These are phyloP conservation scores for Atherinosoma microstoma DNA, from an alignment of 2,797 vertebrate species.

Conservation along the genomic window DNA sequence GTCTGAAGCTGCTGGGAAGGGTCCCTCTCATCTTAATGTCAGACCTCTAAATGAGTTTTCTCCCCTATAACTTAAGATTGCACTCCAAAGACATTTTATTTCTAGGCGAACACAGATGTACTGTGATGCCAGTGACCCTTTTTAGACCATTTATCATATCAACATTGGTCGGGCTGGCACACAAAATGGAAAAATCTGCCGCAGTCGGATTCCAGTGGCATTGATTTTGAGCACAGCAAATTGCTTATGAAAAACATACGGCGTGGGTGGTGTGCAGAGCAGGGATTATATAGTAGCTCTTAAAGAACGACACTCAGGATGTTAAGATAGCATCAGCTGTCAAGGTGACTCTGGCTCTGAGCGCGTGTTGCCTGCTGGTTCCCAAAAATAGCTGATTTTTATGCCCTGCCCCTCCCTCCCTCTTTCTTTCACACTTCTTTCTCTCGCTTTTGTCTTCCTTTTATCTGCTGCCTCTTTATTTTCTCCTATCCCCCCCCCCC, in stretches of 20 bases:
- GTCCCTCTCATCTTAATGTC: not conserved
- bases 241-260: conserved; percentile 75
- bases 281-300: conserved; percentile 65
- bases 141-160: conserved; percentile 68
- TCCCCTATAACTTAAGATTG: conserved; percentile 21
- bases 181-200: conserved; percentile 74
- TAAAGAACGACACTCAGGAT: conserved; percentile 77
- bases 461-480: conserved; percentile 68
- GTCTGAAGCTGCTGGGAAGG: conserved; percentile 11
- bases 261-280: conserved; percentile 73
- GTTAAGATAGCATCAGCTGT: conserved; percentile 83
- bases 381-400: conserved; percentile 82
- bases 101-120: conserved; percentile 34
- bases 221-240: conserved; percentile 79
- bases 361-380: conserved; percentile 75
- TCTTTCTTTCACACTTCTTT: conserved; percentile 76
- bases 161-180: conserved; percentile 61
- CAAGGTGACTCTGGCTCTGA: conserved; percentile 83
- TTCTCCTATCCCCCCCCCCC: conserved; percentile 28
- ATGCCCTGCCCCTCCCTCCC: conserved; percentile 69
- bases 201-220: conserved; percentile 80
- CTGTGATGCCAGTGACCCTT: conserved; percentile 66
- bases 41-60: conserved; percentile 34
- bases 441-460: conserved; percentile 69
- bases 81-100: conserved; percentile 5